Evolutionary conservation across 2,888 invertebrate species (phyloP), one percentile per base, ranked within the genome.

Genomic region (Adelphocoris suturalis): DNA sequence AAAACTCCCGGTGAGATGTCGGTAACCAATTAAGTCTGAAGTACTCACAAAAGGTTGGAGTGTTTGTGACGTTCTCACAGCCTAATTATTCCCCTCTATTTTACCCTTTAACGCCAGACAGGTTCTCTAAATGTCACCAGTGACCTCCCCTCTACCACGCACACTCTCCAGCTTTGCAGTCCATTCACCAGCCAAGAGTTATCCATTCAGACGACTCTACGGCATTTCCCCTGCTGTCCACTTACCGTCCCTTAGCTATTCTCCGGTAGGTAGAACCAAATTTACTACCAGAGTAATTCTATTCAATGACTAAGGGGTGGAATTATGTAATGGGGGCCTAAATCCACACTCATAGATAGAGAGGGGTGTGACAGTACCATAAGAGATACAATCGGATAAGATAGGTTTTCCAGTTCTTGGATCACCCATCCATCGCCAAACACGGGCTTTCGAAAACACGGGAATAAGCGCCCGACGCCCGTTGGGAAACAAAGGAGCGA

Each of bases 21-120:
- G 89, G 85, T 89, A 90, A 90, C 90, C 90, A 90, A 90, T 90
- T 90, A 90, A 90, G 90, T 76, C 86, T 85, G 86, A 90, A 90
- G 86, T 86, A 55, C 78, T 85, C 90, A 90, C 90, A 90, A 90
- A 90, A 78, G 86, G 84, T 68, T 57, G 80, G 86, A 82, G 68
- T 89, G 89, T 68, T 55, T 19, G 84, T 89, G 89, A 89, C 89
- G 89, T 81, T 57, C 82, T 82, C 57, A n/a, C 82, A 68, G 87
- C 89, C 89, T 89, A 89, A 89, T 89, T 89, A 89, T 82, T 89
- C 76, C 28, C 86, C 14, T 47, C 27, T 87, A 23, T 78, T 87
- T 87, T 78, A 48, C 76, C 87, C 87, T 78, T 87, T 87, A 57
- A 46, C 37, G 13, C 16, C 78, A 13, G 78, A 61, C 28, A 13